Base-by-base conservation (phyloP, 2,113 vertebrate genomes). In the Ursus arctos region DNA sequence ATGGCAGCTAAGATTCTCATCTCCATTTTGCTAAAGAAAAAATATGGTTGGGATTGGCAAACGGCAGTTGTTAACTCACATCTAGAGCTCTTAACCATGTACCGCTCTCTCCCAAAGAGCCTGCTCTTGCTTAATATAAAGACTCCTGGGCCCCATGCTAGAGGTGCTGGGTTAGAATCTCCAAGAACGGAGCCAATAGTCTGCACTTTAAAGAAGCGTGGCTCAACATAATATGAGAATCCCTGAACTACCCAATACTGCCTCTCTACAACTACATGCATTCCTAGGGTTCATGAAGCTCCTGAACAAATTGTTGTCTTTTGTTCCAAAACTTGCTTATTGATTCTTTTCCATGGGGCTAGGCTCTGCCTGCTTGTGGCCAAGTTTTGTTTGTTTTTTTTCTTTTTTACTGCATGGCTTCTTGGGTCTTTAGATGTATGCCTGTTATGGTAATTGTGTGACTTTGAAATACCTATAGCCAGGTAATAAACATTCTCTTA, bases 11-110 rank as follows among this genome's bases (percentile, higher is more conserved):
- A 49, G 67, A 72, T 87, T 77, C 72, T 97, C 3, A 89, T 91
- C 21, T 90, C 47, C 6, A n/a, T 67, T 82, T 97, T 92, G 31
- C 36, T 59, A 47, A 86, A 85, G 83, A 90, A n/a, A 33, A 95
- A 95, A 59, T 43, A 77, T 33, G 47, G 21, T n/a, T 26, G n/a
- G 15, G 63, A 57, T 16, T 18, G 14, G 57, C 51, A 91, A 95
- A 76, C 4, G 4, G 47, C 43, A 59, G 9, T 9, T 69, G 51
- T 65, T 84, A 76, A 51, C 28, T 51, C 57, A 61, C 11, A 8
- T 47, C 80, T 11, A 53, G 31, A 63, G 49, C 4, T 77, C 26
- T 86, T 74, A 87, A 87, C 18, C 7, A 3, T 55, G 49, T 4
- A n/a, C 57, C 0, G 4, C 1, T 61, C 71, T 55, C 92, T 89